These are phyloP conservation scores for Heliornis fulica DNA, from an alignment of 2,113 vertebrate genomes.

Conservation along the genomic window DNA sequence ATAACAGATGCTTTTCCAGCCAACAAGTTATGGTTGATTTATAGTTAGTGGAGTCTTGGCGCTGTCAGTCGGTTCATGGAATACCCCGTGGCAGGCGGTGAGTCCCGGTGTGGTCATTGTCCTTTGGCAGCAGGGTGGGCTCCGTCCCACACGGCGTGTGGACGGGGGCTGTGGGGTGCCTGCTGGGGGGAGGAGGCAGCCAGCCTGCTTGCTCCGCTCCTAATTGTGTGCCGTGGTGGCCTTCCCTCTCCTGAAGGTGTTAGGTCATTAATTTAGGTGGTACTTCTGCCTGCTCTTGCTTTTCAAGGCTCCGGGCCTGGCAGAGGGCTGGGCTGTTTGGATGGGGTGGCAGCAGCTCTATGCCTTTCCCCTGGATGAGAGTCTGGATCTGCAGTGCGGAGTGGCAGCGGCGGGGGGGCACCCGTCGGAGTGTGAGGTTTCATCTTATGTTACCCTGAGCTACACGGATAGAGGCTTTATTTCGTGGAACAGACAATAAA, in stretches of 20 bases:
- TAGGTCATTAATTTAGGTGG: background rate
- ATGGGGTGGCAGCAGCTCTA: background rate
- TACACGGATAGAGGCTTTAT: background rate
- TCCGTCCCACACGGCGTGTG: fast-evolving
- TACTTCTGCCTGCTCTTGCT: background rate
- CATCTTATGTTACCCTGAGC: background rate
- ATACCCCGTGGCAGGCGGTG: fast-evolving
- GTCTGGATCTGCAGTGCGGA: background rate
- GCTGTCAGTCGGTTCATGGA: background rate
- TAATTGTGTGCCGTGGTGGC: fast-evolving
- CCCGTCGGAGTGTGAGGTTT: background rate
- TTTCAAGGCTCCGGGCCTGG: fast-evolving
- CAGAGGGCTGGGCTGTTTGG: background rate
- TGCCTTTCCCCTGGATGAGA: background rate
- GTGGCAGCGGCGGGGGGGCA: fast-evolving
- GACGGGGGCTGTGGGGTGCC: background rate
- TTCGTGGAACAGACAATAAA: background rate
- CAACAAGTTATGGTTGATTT: constrained; percentile 9
- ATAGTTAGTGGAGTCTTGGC: background rate
- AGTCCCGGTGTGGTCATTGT: background rate
- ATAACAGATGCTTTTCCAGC: constrained; percentile 22
- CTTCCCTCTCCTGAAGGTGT: background rate
- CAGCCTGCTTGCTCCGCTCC: background rate
- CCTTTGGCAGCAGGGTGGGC: background rate
- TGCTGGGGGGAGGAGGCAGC: background rate